These are phyloP conservation scores for Drosophila guanche DNA, from an alignment of 1,140 invertebrate species.

Conservation along the genomic window DNA sequence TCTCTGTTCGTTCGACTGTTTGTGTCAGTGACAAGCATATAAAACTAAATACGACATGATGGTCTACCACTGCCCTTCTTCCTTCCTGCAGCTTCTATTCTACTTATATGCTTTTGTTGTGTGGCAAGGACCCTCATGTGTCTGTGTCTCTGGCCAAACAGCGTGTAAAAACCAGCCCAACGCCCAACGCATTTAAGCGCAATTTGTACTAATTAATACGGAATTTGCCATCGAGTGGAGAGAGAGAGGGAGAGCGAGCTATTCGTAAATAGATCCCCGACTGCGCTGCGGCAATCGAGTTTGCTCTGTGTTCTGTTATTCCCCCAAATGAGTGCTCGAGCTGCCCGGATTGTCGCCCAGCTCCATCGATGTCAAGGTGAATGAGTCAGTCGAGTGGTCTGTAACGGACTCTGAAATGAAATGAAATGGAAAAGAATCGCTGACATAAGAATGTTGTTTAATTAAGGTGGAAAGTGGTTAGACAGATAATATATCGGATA, in stretches of 20 bases:
- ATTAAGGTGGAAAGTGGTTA: no score
- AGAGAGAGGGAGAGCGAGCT: no score
- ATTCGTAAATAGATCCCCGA: slow-evolving; percentile 17
- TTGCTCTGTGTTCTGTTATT: slow-evolving; percentile 6
- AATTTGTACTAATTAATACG: slow-evolving; percentile 74
- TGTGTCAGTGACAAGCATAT: slow-evolving; percentile 65
- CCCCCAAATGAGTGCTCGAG: slow-evolving; percentile 1
- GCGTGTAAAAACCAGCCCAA: slow-evolving; percentile 28
- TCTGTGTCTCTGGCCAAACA: slow-evolving; percentile 39
- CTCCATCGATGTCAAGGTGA: slow-evolving; percentile 39
- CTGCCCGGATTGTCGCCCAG: slow-evolving; percentile 3
- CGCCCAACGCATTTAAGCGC: slow-evolving; percentile 55
- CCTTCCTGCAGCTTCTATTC: slow-evolving; percentile 12
- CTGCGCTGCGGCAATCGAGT: slow-evolving; percentile 25
- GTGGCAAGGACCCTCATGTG: slow-evolving; percentile 47
- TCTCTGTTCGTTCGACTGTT: slow-evolving; percentile 14
- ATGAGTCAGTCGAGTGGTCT: slow-evolving; percentile 33
- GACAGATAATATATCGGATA: no score
- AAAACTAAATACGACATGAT: slow-evolving; percentile 65
- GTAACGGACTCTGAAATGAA: neutral
- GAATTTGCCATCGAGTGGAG: slow-evolving; percentile 23
- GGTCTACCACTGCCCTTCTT: slow-evolving; percentile 17
- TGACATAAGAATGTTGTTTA: no score
- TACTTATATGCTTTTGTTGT: slow-evolving; percentile 42
- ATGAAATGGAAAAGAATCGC: slow-evolving; percentile 12